Percentiles rank a stretch among this genome's conserved stretches.
Evolutionary conservation across 2,888 invertebrate genomes (phyloP).

Genomic region (Ischnura elegans): DNA sequence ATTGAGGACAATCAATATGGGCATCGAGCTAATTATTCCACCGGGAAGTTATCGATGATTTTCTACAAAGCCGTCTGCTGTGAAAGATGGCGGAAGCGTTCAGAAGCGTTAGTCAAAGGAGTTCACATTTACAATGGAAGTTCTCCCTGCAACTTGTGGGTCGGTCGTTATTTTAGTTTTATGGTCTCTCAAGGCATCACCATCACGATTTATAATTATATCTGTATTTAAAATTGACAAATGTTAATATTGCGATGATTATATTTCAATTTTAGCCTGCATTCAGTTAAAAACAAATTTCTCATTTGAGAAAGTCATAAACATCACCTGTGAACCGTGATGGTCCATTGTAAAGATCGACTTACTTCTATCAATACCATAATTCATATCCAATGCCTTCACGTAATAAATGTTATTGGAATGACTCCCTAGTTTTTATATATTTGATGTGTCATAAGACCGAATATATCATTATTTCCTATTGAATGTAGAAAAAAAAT

Average conservation of each 20-base stretch:
- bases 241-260: neutral
- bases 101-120: conserved; percentile 43
- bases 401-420: no score
- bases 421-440: no score
- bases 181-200: neutral
- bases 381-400: no score
- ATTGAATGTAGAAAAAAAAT: no score
- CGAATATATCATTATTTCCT: no score
- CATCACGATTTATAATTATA: neutral
- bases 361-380: no score
- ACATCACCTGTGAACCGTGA: neutral
- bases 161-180: neutral
- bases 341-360: no score
- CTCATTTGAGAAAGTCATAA: neutral
- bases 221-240: neutral
- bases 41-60: conserved; percentile 9
- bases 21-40: conserved; percentile 40
- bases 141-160: neutral
- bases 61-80: conserved; percentile 26
- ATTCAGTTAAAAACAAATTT: neutral
- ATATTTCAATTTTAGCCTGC: neutral
- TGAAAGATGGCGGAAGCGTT: conserved; percentile 64
- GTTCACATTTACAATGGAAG: neutral
- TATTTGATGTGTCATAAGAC: no score
- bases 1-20: neutral